These are phyloP conservation scores for Andrena minutula DNA, from an alignment of 2,888 invertebrate genomes.

Conservation along the genomic window DNA sequence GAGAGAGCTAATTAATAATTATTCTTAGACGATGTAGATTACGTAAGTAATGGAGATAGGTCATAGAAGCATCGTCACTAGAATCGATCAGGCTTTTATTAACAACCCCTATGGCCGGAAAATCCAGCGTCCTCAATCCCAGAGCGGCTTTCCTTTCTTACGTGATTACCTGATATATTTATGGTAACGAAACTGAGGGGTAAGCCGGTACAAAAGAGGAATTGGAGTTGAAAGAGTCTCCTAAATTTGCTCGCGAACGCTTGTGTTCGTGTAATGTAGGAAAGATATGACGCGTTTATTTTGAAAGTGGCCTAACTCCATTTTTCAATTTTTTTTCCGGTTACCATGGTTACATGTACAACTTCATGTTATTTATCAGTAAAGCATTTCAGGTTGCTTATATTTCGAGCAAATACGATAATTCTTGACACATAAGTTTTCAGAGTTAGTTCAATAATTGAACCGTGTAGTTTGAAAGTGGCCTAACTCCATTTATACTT, in stretches of 20 bases:
- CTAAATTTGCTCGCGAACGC: conserved; percentile 9
- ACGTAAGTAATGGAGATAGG: not conserved
- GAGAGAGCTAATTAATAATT: no score
- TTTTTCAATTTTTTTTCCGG: no score
- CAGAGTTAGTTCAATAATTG: no score
- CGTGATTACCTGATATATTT: conserved; percentile 34
- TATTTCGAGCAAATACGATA: no score
- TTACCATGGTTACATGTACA: no score
- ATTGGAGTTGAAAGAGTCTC: conserved; percentile 32
- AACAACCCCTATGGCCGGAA: not conserved
- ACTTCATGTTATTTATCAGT: no score
- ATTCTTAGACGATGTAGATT: not conserved
- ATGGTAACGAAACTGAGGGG: conserved; percentile 37
- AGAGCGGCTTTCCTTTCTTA: not conserved
- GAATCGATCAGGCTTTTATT: conserved; percentile 11
- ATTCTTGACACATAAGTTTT: no score
- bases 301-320: no score
- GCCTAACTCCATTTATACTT: no score
- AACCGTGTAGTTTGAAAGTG: no score
- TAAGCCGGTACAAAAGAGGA: conserved; percentile 30
- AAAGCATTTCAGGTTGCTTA: no score
- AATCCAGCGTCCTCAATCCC: conserved; percentile 26
- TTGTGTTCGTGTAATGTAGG: not conserved
- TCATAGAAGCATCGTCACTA: not conserved
- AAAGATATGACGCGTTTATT: no score